Evolutionary conservation across 2,797 vertebrate genomes (phyloP), one percentile per base, ranked within the genome.

Genomic region (Varecia variegata): DNA sequence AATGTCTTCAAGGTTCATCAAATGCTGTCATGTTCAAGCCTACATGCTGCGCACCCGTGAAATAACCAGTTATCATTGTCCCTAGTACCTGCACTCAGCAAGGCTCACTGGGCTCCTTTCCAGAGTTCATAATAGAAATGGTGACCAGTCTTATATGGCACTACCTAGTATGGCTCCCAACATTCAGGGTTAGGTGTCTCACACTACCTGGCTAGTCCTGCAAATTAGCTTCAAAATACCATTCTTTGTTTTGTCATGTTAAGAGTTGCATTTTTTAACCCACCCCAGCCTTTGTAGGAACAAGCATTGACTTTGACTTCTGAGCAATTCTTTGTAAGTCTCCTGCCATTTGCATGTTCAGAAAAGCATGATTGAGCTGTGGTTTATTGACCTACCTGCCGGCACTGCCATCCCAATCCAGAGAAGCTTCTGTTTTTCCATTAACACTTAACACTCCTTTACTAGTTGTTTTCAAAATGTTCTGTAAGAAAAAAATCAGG

Each of bases 401-500:
- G 1, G 83, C 6, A 12, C 2, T 1, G 2, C 17, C 23, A 12
- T 30, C 43, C 47, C 0, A 14, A 38, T 52, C 52, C 1, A 14
- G n/a, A 62, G 21, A 2, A 13, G 43, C 15, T 27, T 1, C 27
- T 3, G 12, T 40, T 52, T 60, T 68, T 40, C 45, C 2, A 15
- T 35, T 14, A 23, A 54, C 21, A 68, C 11, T 17, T 77, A 38
- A n/a, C 3, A 2, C 11, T 11, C 32, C n/a, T 89, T 80, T 43
- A 18, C 32, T 14, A 52, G 30, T 70, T 47, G 43, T 68, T 68
- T 92, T 77, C 92, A 62, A 76, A 50, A 25, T 14, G 21, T 54
- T 32, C 96, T 97, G 17, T 14, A 35, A 77, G 67, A 47, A 65
- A 74, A 11, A 80, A 32, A 56, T 38, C 17, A 80, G 6, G 67